Base-by-base conservation (phyloP, 2,797 vertebrate species). In the Aphelocoma californica region DNA sequence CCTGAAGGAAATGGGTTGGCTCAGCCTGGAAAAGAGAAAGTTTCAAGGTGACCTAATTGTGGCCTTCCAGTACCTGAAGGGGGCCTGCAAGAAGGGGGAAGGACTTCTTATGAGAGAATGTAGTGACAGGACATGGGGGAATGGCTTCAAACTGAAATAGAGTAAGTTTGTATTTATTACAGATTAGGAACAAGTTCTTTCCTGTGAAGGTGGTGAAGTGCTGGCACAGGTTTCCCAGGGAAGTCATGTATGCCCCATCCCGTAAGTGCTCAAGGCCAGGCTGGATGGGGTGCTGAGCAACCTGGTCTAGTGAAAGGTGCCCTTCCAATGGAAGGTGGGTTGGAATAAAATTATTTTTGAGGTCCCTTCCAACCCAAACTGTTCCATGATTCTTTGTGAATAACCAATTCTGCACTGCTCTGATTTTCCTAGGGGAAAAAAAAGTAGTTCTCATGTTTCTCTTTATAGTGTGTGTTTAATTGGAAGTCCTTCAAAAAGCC, bases 91-190 rank as follows among this genome's bases (percentile, higher is more conserved):
- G 32, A 44, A 50, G 48, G 6, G 9, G 12, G 14, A 56, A 4
- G 6, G 5, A n/a, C 34, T 28, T 34, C 20, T 54, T 32, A 29
- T 0, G 0, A 32, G 28, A 42, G 3, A 9, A 28, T 42, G 21
- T 19, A 61, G 23, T 42, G 25, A 17, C 11, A 48, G 11, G 11
- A 25, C 19, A 7, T n/a, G 8, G 13, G 5, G 9, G 18, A 62
- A 50, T 18, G 19, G 10, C 14, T 70, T 70, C 23, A 57, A 75
- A 7, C 18, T 50, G 32, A 50, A 18, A 28, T 16, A 32, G 19
- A 36, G 40, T 20, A 56, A 12, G 11, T 38, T 62, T 44, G 15
- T 42, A 25, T 21, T 25, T 42, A 25, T 21, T 25, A 29, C 2
- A n/a, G 38, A n/a, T 15, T 44, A 57, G 17, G 16, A 50, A 44